Evolutionary conservation across 2,888 invertebrate genomes (phyloP).

Genomic region (Heliothis peltigera): DNA sequence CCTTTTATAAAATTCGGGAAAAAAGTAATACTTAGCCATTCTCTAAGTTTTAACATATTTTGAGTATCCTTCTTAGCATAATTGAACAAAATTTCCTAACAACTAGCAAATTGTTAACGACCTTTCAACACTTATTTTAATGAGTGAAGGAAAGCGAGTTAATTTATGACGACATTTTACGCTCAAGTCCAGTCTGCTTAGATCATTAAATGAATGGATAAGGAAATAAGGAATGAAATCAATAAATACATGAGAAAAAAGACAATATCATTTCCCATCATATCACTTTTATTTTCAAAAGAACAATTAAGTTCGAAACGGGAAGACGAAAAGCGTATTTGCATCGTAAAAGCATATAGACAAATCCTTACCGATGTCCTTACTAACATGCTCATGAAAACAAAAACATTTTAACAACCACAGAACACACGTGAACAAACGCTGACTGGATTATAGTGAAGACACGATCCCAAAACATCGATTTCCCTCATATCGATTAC

Average conservation of each 20-base stretch:
- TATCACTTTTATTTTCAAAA: constrained; percentile 19
- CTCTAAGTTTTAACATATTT: too few relatives aligned
- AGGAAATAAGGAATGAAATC: constrained; percentile 2
- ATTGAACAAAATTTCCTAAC: too few relatives aligned
- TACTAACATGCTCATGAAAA: not conserved
- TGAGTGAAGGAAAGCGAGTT: constrained; percentile 20
- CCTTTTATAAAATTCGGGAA: too few relatives aligned
- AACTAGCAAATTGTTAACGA: constrained; percentile 27
- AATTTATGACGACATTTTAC: constrained; percentile 43
- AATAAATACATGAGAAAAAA: not conserved
- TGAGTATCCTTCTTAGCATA: too few relatives aligned
- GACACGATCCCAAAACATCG: constrained; percentile 59
- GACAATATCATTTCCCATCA: constrained; percentile 12
- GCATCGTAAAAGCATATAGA: too few relatives aligned
- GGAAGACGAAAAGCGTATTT: constrained; percentile 25
- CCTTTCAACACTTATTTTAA: constrained; percentile 30
- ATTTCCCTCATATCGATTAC: constrained; percentile 47
- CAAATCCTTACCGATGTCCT: too few relatives aligned
- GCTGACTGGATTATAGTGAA: constrained; percentile 58
- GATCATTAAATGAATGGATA: not conserved
- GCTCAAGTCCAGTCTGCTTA: constrained; percentile 6
- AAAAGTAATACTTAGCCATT: too few relatives aligned
- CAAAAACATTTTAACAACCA: constrained; percentile 31
- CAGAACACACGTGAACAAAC: constrained; percentile 20
- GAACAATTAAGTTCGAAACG: constrained; percentile 44